phyloP scores from a whole-genome alignment of 2,888 invertebrate genomes.

The Parnassius glacialis region DNA sequence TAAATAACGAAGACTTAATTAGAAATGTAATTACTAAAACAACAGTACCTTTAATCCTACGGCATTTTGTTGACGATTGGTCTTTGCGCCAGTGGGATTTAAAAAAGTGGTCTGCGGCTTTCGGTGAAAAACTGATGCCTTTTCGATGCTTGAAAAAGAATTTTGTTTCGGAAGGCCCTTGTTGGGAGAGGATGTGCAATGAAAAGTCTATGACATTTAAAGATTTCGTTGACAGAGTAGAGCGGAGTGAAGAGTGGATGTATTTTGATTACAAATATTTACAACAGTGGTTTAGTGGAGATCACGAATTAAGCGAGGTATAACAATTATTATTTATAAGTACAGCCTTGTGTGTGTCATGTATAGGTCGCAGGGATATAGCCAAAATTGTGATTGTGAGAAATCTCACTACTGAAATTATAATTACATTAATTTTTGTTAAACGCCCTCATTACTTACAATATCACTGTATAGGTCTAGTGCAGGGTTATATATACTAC shows the following conservation, averaged over 20 bases:
- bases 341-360: too few relatives aligned
- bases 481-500: too few relatives aligned
- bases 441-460: too few relatives aligned
- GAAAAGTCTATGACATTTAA: constrained; percentile 80
- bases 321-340: constrained; percentile 13
- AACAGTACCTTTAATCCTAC: constrained; percentile 76
- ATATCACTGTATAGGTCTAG: too few relatives aligned
- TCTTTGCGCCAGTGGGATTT: constrained; percentile 81
- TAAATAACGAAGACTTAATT: constrained; percentile 49
- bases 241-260: constrained; percentile 82
- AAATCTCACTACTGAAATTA: too few relatives aligned
- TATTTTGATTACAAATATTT: constrained; percentile 94
- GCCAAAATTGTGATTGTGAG: too few relatives aligned
- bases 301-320: constrained; percentile 82
- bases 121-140: constrained; percentile 78
- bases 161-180: constrained; percentile 79
- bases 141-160: constrained; percentile 76
- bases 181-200: constrained; percentile 90
- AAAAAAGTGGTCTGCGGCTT: constrained; percentile 80
- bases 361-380: too few relatives aligned
- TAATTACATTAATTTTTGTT: too few relatives aligned
- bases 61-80: constrained; percentile 79
- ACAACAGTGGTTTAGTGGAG: constrained; percentile 83
- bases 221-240: constrained; percentile 78
- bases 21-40: constrained; percentile 47